phyloP scores from a whole-genome alignment of 2,113 vertebrate species.

The Mobula hypostoma region DNA sequence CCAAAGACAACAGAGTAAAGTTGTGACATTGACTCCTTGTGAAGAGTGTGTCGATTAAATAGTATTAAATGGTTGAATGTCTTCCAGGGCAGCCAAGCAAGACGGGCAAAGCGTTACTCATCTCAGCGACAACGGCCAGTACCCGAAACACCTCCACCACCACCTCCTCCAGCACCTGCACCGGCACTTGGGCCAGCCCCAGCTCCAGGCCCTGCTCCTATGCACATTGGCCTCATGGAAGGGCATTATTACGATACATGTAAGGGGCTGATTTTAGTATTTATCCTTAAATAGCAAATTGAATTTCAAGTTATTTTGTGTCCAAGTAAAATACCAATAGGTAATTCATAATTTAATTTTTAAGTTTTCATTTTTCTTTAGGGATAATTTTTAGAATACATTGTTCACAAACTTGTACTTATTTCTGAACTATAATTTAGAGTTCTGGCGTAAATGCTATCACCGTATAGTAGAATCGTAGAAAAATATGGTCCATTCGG shows the following conservation, averaged over 20 bases:
- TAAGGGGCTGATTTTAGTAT: slow-evolving; percentile 52
- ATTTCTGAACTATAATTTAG: not conserved
- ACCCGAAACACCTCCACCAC: not conserved
- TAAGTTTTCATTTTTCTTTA: not conserved
- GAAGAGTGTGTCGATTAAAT: not conserved
- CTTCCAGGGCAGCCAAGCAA: slow-evolving; percentile 64
- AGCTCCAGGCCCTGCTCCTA: slow-evolving; percentile 64
- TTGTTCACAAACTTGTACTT: not conserved
- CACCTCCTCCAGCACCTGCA: not conserved
- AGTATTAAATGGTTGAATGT: not conserved
- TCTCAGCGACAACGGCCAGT: slow-evolving; percentile 85
- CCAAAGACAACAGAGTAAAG: too few relatives aligned
- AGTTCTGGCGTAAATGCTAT: too few relatives aligned
- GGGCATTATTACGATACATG: slow-evolving; percentile 90
- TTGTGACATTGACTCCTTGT: not conserved
- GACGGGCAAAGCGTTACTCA: slow-evolving; percentile 87
- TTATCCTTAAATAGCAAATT: not conserved
- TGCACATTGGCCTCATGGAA: slow-evolving; percentile 95
- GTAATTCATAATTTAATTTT: not conserved
- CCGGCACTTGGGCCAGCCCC: not conserved
- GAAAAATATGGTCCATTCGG: too few relatives aligned
- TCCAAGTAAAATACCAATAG: not conserved
- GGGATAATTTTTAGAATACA: too few relatives aligned
- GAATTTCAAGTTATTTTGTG: not conserved
- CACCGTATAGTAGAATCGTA: too few relatives aligned